A percentile compares a stretch with the other conserved stretches of the same genome.
phyloP scores from a whole-genome alignment of 2,113 vertebrate species.

The Eulemur rufifrons region DNA sequence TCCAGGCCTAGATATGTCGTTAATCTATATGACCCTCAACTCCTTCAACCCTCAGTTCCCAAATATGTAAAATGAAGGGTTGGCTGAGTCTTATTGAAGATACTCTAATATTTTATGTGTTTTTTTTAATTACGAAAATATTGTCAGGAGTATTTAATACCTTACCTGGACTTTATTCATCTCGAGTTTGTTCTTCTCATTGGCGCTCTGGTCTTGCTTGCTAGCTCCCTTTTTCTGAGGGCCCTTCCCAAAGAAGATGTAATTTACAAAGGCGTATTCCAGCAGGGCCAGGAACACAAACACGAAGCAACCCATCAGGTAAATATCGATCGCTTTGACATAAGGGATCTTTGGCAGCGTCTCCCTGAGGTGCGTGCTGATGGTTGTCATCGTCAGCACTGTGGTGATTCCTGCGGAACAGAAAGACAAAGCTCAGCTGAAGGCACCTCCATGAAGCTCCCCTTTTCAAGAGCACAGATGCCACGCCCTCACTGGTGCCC shows the following conservation, averaged over 20 bases:
- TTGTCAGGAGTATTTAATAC: background rate
- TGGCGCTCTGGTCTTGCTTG: constrained; percentile 87
- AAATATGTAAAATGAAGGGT: background rate
- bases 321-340: constrained; percentile 96
- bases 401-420: constrained; percentile 91
- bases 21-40: background rate
- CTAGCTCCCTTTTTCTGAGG: constrained; percentile 93
- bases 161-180: constrained; percentile 88
- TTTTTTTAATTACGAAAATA: background rate
- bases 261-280: constrained; percentile 97
- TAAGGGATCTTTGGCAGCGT: constrained; percentile 97
- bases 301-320: constrained; percentile 96
- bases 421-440: constrained; percentile 1
- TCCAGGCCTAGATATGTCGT: background rate
- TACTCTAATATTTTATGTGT: background rate
- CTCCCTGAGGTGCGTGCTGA: constrained; percentile 95
- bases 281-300: constrained; percentile 96
- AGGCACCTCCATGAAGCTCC: too few species aligned
- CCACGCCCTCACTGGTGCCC: background rate
- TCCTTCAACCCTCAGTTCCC: background rate
- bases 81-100: background rate
- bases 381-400: constrained; percentile 97
- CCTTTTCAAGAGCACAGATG: constrained; percentile 3
- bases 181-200: constrained; percentile 85
- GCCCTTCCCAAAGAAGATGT: constrained; percentile 96